Percentiles rank a stretch among this genome's conserved stretches.
These are phyloP conservation scores for Galeruca laticollis DNA, from an alignment of 2,888 invertebrate species.

Conservation along the genomic window DNA sequence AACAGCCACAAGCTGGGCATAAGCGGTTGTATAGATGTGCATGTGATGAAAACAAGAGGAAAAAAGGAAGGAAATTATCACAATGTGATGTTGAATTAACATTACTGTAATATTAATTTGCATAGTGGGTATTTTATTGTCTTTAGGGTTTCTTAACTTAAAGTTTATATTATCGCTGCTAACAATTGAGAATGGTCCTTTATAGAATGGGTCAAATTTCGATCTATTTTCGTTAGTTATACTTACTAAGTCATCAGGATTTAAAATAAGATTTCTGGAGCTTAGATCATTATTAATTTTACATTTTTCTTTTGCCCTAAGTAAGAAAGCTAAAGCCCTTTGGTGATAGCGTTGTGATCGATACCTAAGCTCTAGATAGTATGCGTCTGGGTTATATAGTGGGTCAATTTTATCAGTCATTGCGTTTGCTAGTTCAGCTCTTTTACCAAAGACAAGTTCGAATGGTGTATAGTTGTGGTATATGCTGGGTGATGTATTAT, in stretches of 20 bases:
- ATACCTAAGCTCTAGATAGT: background rate
- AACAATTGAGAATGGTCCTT: background rate
- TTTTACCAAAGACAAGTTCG: background rate
- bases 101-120: too few species aligned
- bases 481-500: background rate
- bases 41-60: too few species aligned
- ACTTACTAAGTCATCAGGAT: background rate
- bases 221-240: background rate
- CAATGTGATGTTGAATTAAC: too few species aligned
- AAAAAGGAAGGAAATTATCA: too few species aligned
- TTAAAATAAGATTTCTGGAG: background rate
- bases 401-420: background rate
- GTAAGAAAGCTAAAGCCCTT: background rate
- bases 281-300: background rate
- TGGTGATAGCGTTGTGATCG: background rate
- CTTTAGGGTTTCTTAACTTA: too few species aligned
- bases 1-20: too few species aligned
- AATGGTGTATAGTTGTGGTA: background rate
- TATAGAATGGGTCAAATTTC: background rate
- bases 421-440: background rate
- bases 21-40: too few species aligned
- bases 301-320: background rate
- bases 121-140: too few species aligned
- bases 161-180: too few species aligned
- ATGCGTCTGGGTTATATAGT: background rate